Base-by-base conservation (phyloP, 2,113 vertebrate genomes). In the Hippocampus comes region DNA sequence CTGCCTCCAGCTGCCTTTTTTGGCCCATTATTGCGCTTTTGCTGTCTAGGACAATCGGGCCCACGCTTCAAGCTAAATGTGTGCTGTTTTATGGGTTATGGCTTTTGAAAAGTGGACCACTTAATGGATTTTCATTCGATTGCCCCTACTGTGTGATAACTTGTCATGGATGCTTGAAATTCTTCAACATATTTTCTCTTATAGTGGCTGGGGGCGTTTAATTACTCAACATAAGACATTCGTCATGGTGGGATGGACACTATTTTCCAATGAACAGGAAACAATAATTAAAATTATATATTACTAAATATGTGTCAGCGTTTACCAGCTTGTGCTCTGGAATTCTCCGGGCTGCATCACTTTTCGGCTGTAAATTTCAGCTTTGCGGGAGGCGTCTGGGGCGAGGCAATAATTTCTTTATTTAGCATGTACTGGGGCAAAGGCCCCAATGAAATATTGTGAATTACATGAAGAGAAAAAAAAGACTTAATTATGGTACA, bases 1-100 rank as follows among this genome's bases (percentile, higher is more conserved):
- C 70, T 23, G 75, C 84, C 72, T 20, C n/a, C 0, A 63, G 70
- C 72, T 76, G 43, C 20, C 41, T 42, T 63, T 82, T 77, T 66
- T 27, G 63, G 61, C 20, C 56, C 46, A 79, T 82, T 84, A 73
- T 83, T 84, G 60, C 23, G 59, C 30, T 21, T 34, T 27, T 38
- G 67, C 17, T 34, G 9, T 51, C 30, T 30, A 66, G 46, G 53
- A 20, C 5, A 6, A 60, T 21, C 53, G 23, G 10, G 48, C 59
- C 43, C 74, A 69, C 63, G 63, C 42, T 63, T 63, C 7, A 42
- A 34, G 46, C 63, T 43, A 14, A 43, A 65, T 46, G 17, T 41
- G 25, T 34, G 34, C 49, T 68, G 67, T 51, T 68, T 60, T 30
- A 60, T 17, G 27, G 25, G 15, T 73, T 72, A 49, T 49, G 18